Evolutionary conservation across 2,113 vertebrate species (phyloP).

Genomic region (Regulus satrapa): DNA sequence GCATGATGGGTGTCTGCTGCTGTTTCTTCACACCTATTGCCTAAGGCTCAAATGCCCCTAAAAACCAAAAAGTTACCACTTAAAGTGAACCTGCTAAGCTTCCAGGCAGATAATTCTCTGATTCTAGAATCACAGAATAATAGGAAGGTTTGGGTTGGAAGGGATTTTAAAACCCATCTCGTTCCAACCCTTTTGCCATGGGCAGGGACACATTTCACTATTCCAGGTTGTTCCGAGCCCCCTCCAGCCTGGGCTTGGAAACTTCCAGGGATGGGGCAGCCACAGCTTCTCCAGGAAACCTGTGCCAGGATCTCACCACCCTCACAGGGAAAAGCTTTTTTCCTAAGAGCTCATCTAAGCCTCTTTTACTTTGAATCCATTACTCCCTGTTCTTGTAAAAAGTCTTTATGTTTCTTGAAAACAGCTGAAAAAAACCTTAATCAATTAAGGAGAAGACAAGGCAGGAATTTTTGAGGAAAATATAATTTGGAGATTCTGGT

Average conservation of each 20-base stretch:
- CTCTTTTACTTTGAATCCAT: not conserved
- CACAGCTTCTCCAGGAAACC: not conserved
- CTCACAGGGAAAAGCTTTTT: not conserved
- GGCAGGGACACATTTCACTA: not conserved
- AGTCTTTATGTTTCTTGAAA: not conserved
- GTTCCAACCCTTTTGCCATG: not conserved
- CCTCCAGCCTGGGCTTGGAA: not conserved
- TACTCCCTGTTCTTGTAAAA: not conserved
- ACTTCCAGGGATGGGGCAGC: not conserved
- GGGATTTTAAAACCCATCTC: not conserved
- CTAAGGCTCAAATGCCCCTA: not conserved
- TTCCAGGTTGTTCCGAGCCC: not conserved
- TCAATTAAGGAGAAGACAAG: not conserved
- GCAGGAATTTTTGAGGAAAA: not conserved
- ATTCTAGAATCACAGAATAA: not conserved
- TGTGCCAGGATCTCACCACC: not conserved
- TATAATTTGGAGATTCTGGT: not conserved
- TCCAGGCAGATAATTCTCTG: not conserved
- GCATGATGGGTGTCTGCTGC: not conserved
- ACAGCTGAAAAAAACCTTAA: not conserved
- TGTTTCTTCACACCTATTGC: not conserved
- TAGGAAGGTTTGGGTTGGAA: not conserved
- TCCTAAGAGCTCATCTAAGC: not conserved
- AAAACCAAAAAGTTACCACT: not conserved
- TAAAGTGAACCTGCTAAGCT: not conserved